Conservation (phyloP, 2,113 vertebrate species). For the Ceuthmochares aereus region DNA sequence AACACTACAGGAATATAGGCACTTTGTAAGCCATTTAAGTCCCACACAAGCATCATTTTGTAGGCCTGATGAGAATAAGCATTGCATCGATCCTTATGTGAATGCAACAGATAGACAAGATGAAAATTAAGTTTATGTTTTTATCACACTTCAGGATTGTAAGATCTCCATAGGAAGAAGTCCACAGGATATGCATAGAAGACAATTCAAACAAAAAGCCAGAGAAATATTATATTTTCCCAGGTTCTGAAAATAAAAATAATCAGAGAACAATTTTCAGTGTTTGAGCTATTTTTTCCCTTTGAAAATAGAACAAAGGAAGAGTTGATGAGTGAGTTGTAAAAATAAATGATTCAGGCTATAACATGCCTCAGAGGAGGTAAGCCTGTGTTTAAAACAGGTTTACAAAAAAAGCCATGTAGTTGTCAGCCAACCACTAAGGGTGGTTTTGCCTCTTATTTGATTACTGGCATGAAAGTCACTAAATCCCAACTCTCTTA, state of each 20-base stretch:
- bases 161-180: neutral
- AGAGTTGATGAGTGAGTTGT: neutral
- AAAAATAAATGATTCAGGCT: constrained; percentile 33
- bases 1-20: neutral
- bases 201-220: neutral
- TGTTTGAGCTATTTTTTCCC: neutral
- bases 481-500: constrained; percentile 51
- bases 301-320: neutral
- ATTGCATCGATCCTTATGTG: neutral
- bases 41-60: neutral
- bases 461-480: constrained; percentile 60
- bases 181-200: neutral
- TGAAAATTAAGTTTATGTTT: neutral
- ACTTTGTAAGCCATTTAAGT: neutral
- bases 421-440: neutral
- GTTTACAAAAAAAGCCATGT: neutral
- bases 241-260: constrained; percentile 3
- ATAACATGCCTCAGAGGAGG: constrained; percentile 9
- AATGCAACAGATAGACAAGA: neutral
- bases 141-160: neutral
- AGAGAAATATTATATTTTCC: neutral
- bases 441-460: constrained; percentile 23
- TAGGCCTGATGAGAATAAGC: neutral
- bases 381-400: constrained; percentile 22
- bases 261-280: neutral